Base-by-base conservation (phyloP, 2,113 vertebrate species). In the Odocoileus virginianus region DNA sequence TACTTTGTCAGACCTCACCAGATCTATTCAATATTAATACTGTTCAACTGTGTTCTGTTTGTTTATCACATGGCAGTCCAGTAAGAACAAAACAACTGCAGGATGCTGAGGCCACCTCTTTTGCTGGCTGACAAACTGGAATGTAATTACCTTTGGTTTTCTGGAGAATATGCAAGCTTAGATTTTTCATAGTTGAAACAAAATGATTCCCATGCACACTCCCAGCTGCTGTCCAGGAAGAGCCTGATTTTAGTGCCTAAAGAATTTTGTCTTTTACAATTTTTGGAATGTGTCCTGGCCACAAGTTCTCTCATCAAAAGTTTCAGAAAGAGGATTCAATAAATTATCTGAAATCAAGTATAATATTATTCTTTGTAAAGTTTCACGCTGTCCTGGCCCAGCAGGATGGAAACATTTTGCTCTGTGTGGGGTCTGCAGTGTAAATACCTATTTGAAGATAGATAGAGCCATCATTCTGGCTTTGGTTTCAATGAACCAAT, bases 371-470 rank as follows among this genome's bases (percentile, higher is more conserved):
- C 98, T 99, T 99, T 99, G 98, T 99, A 99, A 99, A 99, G 98
- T 98, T 99, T 94, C 98, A 98, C 97, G 98, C 98, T 98, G 99
- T 98, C 99, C 98, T 91, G 95, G 98, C 98, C 98, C 99, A 99
- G 98, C 98, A 98, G 98, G 98, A 99, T 99, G 98, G 99, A 99
- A 99, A 99, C 99, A 98, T 99, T 99, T 99, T 99, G 98, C 99
- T 99, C 99, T 99, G 99, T 99, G 99, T 99, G 99, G 99, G 99
- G 99, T 99, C 99, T 99, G 97, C 98, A 99, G 99, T 99, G 98
- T 99, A 99, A 99, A 99, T 99, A 99, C 99, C 99, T 99, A 99
- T 99, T 99, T 99, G 98, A 99, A 99, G 99, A 99, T 99, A 99
- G 99, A 99, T 99, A 99, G 99, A 99, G 99, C 99, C 99, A 99